Conservation (phyloP, 2,113 vertebrate genomes). For the Pterophyllum scalare region DNA sequence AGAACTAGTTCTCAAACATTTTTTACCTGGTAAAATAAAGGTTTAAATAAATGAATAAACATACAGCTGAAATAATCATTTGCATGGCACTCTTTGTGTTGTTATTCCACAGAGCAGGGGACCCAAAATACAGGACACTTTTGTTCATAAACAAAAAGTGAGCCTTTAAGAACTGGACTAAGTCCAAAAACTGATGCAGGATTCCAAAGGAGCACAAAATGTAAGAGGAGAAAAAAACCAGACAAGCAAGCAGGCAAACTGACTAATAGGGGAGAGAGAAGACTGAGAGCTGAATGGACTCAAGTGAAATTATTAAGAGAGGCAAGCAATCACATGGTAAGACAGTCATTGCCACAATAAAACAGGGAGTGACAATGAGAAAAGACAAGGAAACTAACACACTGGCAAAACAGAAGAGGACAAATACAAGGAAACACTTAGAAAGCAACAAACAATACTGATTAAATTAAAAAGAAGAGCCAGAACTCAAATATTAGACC, state of each 20-base stretch:
- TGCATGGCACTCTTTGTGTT: not conserved
- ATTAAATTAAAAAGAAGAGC: fast-evolving
- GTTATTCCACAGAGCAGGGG: fast-evolving
- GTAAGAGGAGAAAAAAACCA: not conserved
- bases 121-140: not conserved
- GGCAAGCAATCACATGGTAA: not conserved
- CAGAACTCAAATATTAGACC: not conserved
- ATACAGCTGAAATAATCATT: not conserved
- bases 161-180: not conserved
- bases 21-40: too few relatives aligned
- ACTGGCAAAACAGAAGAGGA: not conserved
- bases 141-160: not conserved
- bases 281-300: not conserved
- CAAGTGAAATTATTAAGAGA: not conserved
- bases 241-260: not conserved
- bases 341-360: not conserved
- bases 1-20: too few relatives aligned
- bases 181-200: not conserved
- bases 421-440: fast-evolving
- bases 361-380: not conserved
- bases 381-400: not conserved
- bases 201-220: not conserved
- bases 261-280: not conserved
- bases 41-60: too few relatives aligned
- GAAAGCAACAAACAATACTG: fast-evolving